Conservation (phyloP, 2,113 vertebrate genomes). For the Takifugu flavidus region DNA sequence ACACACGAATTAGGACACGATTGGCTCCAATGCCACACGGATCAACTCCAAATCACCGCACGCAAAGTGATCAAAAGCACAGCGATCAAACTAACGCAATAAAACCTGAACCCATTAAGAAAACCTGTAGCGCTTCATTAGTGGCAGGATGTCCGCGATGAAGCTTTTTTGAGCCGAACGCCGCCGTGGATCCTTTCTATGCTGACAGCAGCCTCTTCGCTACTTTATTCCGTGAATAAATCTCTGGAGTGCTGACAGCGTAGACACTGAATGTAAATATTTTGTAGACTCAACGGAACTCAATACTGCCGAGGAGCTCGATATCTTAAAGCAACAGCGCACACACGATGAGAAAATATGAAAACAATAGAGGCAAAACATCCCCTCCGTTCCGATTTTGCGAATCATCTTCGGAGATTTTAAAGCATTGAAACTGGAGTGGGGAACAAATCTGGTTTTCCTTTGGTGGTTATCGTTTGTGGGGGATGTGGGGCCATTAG, state of each 20-base stretch:
- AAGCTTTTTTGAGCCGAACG: neutral
- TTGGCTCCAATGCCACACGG: constrained; percentile 21
- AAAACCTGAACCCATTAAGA: neutral
- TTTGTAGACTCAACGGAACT: constrained; percentile 17
- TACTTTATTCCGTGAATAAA: constrained; percentile 8
- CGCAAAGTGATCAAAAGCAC: constrained; percentile 13
- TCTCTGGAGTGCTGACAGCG: constrained; percentile 9
- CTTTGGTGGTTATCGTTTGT: constrained; percentile 14
- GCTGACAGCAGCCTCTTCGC: constrained; percentile 13
- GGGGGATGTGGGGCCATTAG: neutral
- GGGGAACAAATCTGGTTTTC: constrained; percentile 16
- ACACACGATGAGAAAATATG: constrained; percentile 1
- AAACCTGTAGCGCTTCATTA: constrained; percentile 24
- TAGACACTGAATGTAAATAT: constrained; percentile 21
- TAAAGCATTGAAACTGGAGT: neutral
- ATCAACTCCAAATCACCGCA: constrained; percentile 36
- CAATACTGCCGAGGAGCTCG: constrained; percentile 6
- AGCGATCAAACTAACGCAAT: constrained; percentile 12
- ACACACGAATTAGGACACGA: constrained; percentile 18
- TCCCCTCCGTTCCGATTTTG: neutral
- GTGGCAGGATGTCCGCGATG: constrained; percentile 1
- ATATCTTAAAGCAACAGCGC: constrained; percentile 17
- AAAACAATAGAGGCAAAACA: constrained; percentile 5
- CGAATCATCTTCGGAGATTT: too few relatives aligned
- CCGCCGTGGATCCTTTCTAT: neutral